Base-by-base conservation (phyloP, 1,140 invertebrate genomes). In the Drosophila sp. region DNA sequence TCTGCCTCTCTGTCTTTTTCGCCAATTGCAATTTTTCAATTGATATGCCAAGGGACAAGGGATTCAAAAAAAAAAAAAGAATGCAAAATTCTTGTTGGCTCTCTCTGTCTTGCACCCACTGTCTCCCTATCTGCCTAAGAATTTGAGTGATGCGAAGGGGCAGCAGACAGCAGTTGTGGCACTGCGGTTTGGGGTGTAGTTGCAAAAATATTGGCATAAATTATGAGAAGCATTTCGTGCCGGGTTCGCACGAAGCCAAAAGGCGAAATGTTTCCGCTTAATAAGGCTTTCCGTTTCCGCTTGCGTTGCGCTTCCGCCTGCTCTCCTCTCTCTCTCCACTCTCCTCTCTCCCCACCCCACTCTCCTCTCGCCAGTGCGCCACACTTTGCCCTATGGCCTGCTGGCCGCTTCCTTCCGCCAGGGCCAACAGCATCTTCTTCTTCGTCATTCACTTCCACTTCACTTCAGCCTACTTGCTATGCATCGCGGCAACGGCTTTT, bases 191-290 rank as follows among this genome's bases (percentile, higher is more conserved):
- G 36, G 45, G 50, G 56, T 14, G 61, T 69, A 78, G 74, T 86
- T 86, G 81, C 78, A 75, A 90, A 90, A 84, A 89, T 90, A 89
- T 90, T 90, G 89, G 89, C 89, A 90, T 90, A 90, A 90, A 90
- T 90, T 90, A 90, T 89, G 65, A 90, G 79, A 54, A 70, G 27
- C 70, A 63, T 53, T 69, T 45, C 34, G 54, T 77, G 54, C 38
- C 66, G 59, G 73, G 59, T 67, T 86, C 66, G 80, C 80, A 83
- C 80, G 80, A 83, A 83, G 82, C 78, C 81, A 82, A 87, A 89
- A 89, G 83, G 84, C 83, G 84, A 79, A 89, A 84, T 81, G 78
- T 90, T 89, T 89, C 86, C 86, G 86, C 86, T 89, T 90, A 89
- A 89, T 89, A 89, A 81, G 86, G 86, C 80, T 89, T 89, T 90